phyloP scores from a whole-genome alignment of 2,797 vertebrate species.

The Vipera ursinii region DNA sequence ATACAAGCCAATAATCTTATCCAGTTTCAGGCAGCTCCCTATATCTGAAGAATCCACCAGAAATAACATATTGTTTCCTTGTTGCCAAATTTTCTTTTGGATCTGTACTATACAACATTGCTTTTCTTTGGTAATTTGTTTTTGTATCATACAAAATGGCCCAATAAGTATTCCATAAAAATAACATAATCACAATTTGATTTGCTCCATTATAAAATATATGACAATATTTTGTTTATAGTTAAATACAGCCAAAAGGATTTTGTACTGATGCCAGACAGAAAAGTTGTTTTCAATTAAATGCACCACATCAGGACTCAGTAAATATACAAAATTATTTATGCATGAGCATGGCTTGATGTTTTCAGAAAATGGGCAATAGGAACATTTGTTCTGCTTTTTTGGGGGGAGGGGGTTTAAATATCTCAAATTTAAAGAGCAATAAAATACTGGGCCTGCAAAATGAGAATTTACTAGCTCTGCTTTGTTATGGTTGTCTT shows the following conservation, averaged over 20 bases:
- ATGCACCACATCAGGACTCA: slow-evolving; percentile 34
- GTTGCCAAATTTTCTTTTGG: not conserved
- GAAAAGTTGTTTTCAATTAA: slow-evolving; percentile 68
- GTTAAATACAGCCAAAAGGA: slow-evolving; percentile 63
- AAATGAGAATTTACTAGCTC: slow-evolving; percentile 49
- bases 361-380: slow-evolving; percentile 45
- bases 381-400: slow-evolving; percentile 53
- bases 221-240: slow-evolving; percentile 53
- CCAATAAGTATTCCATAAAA: slow-evolving; percentile 48
- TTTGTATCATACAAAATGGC: slow-evolving; percentile 34
- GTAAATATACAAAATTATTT: slow-evolving; percentile 63
- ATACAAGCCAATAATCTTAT: not conserved
- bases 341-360: slow-evolving; percentile 59
- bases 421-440: slow-evolving; percentile 49
- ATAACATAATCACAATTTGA: slow-evolving; percentile 47
- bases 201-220: slow-evolving; percentile 53
- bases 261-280: slow-evolving; percentile 43
- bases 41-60: not conserved
- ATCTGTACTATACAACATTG: not conserved
- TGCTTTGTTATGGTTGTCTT: slow-evolving; percentile 62
- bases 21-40: not conserved
- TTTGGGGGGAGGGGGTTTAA: slow-evolving; percentile 24
- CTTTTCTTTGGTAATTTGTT: slow-evolving; percentile 47
- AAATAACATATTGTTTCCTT: not conserved
- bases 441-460: slow-evolving; percentile 49